Conservation (phyloP, 2,113 vertebrate species). For the Cavia porcellus region DNA sequence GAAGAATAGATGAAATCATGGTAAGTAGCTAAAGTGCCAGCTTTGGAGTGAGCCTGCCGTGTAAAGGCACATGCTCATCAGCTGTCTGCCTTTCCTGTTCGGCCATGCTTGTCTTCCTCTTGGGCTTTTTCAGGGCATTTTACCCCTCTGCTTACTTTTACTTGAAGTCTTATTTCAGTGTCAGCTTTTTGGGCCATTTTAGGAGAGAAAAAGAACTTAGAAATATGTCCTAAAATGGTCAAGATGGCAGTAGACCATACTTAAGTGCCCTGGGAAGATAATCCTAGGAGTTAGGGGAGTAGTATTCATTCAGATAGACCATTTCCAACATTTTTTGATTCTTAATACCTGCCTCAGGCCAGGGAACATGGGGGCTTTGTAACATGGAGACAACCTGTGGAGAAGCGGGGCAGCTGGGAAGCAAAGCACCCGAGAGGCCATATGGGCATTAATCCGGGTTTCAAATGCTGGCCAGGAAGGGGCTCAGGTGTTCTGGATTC, state of each 20-base stretch:
- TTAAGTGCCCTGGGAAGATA: not conserved
- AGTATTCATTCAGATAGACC: not conserved
- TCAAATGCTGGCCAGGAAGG: not conserved
- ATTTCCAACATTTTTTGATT: not conserved
- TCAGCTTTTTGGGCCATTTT: not conserved
- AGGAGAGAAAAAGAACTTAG: not conserved
- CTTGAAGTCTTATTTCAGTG: not conserved
- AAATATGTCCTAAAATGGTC: not conserved
- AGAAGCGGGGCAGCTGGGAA: constrained; percentile 33
- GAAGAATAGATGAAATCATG: not conserved
- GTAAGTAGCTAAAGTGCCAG: not conserved
- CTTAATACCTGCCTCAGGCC: not conserved
- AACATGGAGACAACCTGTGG: not conserved
- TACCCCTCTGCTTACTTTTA: not conserved
- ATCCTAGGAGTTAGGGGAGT: not conserved
- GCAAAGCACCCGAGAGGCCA: not conserved
- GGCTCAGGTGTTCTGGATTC: constrained; percentile 24
- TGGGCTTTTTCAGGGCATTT: not conserved
- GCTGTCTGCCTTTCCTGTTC: too few species aligned
- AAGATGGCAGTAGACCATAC: not conserved
- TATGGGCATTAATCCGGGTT: not conserved
- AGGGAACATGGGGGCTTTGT: not conserved
- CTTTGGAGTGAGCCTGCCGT: not conserved
- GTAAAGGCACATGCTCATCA: fast-evolving
- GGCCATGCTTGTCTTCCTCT: not conserved